Conservation (phyloP, 2,797 vertebrate genomes). For the Thaleichthys pacificus region DNA sequence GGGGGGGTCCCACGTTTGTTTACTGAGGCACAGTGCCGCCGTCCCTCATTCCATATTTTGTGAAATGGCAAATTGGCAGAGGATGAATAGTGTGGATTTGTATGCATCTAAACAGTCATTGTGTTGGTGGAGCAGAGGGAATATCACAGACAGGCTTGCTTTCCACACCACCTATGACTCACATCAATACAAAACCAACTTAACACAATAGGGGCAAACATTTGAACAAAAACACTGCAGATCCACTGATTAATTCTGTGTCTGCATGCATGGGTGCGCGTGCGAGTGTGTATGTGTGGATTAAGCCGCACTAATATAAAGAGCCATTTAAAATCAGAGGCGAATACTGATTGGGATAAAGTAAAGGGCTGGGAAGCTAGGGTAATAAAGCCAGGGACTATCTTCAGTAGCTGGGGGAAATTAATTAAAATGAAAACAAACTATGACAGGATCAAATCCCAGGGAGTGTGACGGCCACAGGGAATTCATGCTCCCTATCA, state of each 20-base stretch:
- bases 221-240: conserved; percentile 7
- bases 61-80: conserved; percentile 48
- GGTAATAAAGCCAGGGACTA: conserved; percentile 18
- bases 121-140: conserved; percentile 15
- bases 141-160: neutral
- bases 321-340: conserved; percentile 3
- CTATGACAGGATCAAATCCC: conserved; percentile 63
- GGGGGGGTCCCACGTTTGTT: conserved; percentile 35
- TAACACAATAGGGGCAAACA: conserved; percentile 15
- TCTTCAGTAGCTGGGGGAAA: conserved; percentile 44
- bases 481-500: conserved; percentile 33
- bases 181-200: conserved; percentile 14
- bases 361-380: conserved; percentile 1
- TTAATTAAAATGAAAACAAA: conserved; percentile 67
- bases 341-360: conserved; percentile 32
- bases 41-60: conserved; percentile 48
- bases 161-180: conserved; percentile 10
- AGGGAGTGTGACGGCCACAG: conserved; percentile 46
- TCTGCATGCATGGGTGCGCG: conserved; percentile 7
- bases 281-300: conserved; percentile 11
- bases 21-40: conserved; percentile 18
- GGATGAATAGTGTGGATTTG: conserved; percentile 37
- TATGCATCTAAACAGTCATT: conserved; percentile 23
- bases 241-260: neutral
- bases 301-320: neutral